A percentile compares a stretch with the other conserved stretches of the same genome.
Evolutionary conservation across 2,888 invertebrate genomes (phyloP).

Genomic region (Merodon equestris): DNA sequence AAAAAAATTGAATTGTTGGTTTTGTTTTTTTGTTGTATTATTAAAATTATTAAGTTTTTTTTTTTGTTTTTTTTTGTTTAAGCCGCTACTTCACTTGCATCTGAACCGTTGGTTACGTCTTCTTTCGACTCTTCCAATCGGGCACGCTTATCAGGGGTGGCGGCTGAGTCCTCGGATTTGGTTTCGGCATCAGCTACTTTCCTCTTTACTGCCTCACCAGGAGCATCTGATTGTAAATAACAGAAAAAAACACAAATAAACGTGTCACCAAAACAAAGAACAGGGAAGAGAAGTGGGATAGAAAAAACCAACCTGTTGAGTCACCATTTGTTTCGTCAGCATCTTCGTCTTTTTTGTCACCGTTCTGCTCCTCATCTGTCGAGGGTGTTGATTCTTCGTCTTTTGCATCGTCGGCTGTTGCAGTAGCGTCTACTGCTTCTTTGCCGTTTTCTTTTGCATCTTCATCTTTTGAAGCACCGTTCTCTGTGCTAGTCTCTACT

Average conservation of each 20-base stretch:
- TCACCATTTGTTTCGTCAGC: conserved; percentile 76
- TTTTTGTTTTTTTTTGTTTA: conserved; percentile 73
- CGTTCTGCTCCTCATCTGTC: conserved; percentile 69
- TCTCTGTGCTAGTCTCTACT: conserved; percentile 74
- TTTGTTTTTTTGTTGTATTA: conserved; percentile 56
- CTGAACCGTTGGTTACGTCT: conserved; percentile 78
- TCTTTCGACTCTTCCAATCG: conserved; percentile 79
- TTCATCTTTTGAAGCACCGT: conserved; percentile 72
- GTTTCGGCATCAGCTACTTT: conserved; percentile 75
- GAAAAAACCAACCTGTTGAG: conserved; percentile 74
- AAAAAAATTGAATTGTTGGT: conserved; percentile 29
- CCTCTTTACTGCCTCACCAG: conserved; percentile 78
- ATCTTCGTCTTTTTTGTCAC: conserved; percentile 69
- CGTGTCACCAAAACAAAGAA: neutral
- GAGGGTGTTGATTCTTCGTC: conserved; percentile 72
- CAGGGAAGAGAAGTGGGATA: neutral
- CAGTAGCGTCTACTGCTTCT: conserved; percentile 70
- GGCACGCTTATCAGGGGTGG: conserved; percentile 79
- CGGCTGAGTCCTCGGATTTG: conserved; percentile 75
- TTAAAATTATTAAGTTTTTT: conserved; percentile 65
- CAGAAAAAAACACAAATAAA: conserved; percentile 3
- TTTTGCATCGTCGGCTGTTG: conserved; percentile 71
- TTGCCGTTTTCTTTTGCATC: conserved; percentile 74
- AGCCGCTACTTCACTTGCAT: conserved; percentile 79
- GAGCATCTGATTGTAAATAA: conserved; percentile 70